Base-by-base conservation (phyloP, 2,113 vertebrate species). In the Pardalotus punctatus region DNA sequence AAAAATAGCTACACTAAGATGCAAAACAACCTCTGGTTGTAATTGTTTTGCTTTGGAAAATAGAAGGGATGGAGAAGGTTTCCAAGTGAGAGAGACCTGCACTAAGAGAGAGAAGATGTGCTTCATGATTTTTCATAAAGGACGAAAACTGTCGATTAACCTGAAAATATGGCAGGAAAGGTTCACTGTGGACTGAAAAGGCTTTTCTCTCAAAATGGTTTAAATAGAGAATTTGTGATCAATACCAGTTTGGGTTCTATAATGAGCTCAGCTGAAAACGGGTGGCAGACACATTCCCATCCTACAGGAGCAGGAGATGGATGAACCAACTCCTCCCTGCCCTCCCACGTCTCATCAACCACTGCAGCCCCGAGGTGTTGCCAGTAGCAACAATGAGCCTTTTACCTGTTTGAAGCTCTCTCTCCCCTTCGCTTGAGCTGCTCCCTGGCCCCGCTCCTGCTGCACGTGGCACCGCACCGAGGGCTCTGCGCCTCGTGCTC, bases 321-420 rank as follows among this genome's bases (percentile, higher is more conserved):
- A 80, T 92, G 94, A 42, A 66, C 61, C 61, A 71, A 24, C 92
- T 84, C 92, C 96, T 83, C 86, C 92, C 67, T 17, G 77, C 31
- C 93, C 61, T 84, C 95, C 96, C 92, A 95, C 96, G 10, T 4
- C 86, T 78, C 38, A 6, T 33, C 81, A 36, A 40, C 11, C 18
- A 0, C 77, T 4, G 79, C 80, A n/a, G 16, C 14, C 81, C 65
- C 22, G 94, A 21, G 84, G 71, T 23, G 94, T 95, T 96, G 90
- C 94, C 81, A 78, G 74, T 65, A 38, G 95, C 92, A 94, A 92
- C 94, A 10, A 67, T 9, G 53, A 82, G 62, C 5, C 0, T 48
- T 42, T 81, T 84, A 93, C 90, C 95, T 95, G 66, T 67, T 50
- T 36, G 74, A 15, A 72, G 85, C 78, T 74, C 86, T 36, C 65